phyloP scores from a whole-genome alignment of 1,140 invertebrate species.

The Trialeurodes vaporariorum region DNA sequence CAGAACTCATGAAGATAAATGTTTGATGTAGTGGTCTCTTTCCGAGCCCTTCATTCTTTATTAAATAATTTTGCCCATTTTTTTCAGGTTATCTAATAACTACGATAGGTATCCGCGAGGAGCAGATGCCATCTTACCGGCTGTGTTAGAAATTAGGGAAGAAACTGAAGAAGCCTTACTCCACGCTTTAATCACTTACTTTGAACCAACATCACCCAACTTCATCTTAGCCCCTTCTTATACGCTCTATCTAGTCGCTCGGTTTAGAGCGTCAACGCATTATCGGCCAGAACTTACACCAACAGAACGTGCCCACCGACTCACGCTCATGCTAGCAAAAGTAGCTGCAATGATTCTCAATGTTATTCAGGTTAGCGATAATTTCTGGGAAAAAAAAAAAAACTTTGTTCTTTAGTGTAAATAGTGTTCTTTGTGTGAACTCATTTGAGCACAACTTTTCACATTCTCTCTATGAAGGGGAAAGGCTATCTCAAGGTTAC shows the following conservation, averaged over 20 bases:
- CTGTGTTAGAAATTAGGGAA: slow-evolving; percentile 87
- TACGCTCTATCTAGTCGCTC: slow-evolving; percentile 82
- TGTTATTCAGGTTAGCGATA: slow-evolving; percentile 54
- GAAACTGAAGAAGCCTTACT: slow-evolving; percentile 87
- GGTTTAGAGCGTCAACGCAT: slow-evolving; percentile 84
- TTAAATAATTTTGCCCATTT: too few species aligned
- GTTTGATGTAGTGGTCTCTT: too few species aligned
- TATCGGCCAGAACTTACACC: slow-evolving; percentile 84
- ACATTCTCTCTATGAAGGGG: slow-evolving; percentile 28
- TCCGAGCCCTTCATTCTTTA: too few species aligned
- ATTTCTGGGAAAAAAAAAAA: too few species aligned
- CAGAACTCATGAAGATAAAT: too few species aligned
- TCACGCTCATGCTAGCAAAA: slow-evolving; percentile 78
- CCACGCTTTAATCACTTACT: slow-evolving; percentile 68
- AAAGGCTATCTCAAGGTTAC: slow-evolving; percentile 15
- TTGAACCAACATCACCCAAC: slow-evolving; percentile 70
- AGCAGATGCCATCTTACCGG: slow-evolving; percentile 82
- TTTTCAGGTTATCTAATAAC: slow-evolving; percentile 31
- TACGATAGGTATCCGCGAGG: slow-evolving; percentile 47
- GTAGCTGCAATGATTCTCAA: slow-evolving; percentile 76
- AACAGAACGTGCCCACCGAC: slow-evolving; percentile 75
- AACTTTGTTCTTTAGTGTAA: too few species aligned
- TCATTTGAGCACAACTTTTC: too few species aligned
- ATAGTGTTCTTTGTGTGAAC: too few species aligned
- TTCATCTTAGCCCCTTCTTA: slow-evolving; percentile 90